These are phyloP conservation scores for Triplophysa siluroides DNA, from an alignment of 2,113 vertebrate species.

Conservation along the genomic window DNA sequence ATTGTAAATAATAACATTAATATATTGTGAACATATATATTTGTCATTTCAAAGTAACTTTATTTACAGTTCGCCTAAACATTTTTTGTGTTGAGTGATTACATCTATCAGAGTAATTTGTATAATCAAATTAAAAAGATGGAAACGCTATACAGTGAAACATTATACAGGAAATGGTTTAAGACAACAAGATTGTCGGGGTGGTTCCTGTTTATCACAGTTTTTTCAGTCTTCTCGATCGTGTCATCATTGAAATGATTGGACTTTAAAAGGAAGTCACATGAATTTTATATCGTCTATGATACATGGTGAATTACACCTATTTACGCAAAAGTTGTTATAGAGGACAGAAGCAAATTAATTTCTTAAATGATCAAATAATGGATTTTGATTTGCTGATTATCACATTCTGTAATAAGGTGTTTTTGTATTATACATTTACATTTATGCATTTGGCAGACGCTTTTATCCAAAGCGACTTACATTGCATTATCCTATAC, in stretches of 20 bases:
- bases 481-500: too few relatives aligned
- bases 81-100: background rate
- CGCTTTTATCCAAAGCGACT: too few relatives aligned
- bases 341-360: too few relatives aligned
- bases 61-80: background rate
- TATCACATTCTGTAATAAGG: too few relatives aligned
- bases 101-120: background rate
- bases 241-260: background rate
- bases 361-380: too few relatives aligned
- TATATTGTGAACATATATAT: background rate
- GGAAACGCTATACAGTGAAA: slow-evolving; percentile 21
- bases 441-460: too few relatives aligned
- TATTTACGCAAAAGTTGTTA: too few relatives aligned
- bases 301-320: background rate
- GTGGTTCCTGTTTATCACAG: slow-evolving; percentile 52
- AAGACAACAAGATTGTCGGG: slow-evolving; percentile 47
- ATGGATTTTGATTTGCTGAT: background rate
- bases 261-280: background rate
- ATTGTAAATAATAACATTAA: background rate
- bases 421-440: too few relatives aligned
- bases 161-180: slow-evolving; percentile 57
- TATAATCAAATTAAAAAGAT: background rate
- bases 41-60: background rate
- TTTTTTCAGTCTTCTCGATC: background rate
- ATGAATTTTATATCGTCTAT: background rate